phyloP scores from a whole-genome alignment of 2,888 invertebrate species.

The Drosophila pseudotalamancana region DNA sequence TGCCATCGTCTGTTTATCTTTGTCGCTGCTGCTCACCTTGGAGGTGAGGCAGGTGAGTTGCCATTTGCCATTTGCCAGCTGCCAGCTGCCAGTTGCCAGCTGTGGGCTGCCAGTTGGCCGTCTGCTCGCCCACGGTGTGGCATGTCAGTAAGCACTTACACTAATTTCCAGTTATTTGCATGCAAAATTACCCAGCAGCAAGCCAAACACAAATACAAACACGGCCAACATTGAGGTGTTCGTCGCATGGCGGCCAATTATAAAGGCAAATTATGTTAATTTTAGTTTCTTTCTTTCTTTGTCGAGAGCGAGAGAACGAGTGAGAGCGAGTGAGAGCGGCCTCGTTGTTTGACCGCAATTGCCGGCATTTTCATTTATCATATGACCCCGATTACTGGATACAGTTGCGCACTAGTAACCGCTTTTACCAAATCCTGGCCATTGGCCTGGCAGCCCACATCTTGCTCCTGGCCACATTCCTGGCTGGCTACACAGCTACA shows the following conservation, averaged over 20 bases:
- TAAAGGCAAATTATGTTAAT: constrained; percentile 66
- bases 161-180: constrained; percentile 77
- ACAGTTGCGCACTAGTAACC: constrained; percentile 6
- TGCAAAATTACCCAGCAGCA: constrained; percentile 67
- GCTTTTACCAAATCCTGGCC: constrained; percentile 5
- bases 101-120: constrained; percentile 5
- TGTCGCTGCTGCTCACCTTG: constrained; percentile 39
- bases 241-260: constrained; percentile 57
- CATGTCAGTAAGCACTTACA: constrained; percentile 76
- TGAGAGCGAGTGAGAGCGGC: constrained; percentile 5
- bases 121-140: constrained; percentile 41
- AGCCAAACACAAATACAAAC: constrained; percentile 26
- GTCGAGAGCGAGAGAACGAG: background rate
- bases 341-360: constrained; percentile 47
- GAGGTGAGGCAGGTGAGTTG: constrained; percentile 8
- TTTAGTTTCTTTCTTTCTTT: constrained; percentile 19
- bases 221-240: constrained; percentile 14
- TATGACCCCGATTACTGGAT: constrained; percentile 52
- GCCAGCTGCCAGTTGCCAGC: background rate
- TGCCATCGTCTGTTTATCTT: constrained; percentile 65
- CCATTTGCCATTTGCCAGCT: background rate
- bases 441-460: constrained; percentile 5
- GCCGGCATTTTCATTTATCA: constrained; percentile 59
- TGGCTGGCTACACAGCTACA: background rate
- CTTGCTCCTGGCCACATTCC: background rate